Base-by-base conservation (phyloP, 2,797 vertebrate genomes). In the Pelochelys cantorii region DNA sequence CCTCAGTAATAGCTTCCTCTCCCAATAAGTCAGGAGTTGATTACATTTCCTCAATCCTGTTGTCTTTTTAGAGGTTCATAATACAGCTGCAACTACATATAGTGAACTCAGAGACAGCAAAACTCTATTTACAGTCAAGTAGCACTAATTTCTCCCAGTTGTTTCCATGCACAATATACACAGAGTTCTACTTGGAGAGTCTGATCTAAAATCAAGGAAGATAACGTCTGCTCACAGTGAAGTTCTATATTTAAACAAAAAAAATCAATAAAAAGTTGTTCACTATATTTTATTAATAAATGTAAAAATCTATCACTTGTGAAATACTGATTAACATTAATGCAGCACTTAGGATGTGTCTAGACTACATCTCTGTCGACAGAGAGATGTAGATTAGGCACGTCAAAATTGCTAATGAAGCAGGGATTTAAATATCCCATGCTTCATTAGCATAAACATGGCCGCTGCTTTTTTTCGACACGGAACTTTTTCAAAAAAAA, bases 21-120 rank as follows among this genome's bases (percentile, higher is more conserved):
- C 54, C 83, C 42, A 85, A 62, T 79, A 92, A 82, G 55, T 9
- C 34, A 84, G 89, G 15, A 75, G 18, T 87, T 85, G 56, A 85
- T 92, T 92, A 81, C 23, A 27, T 81, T 90, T 92, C 77, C 71
- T 78, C 22, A 84, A 0, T 65, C 92, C 56, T 59, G 54, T 31
- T 74, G 22, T 8, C n/a, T 68, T 68, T 34, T 4, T n/a, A 34
- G 65, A 34, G 10, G n/a, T 77, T 92, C 60, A 25, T 75, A 71
- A 85, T 89, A 78, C 37, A 93, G 48, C 14, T 91, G 5, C 82
- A 85, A 17, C 37, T 93, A 42, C n/a, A 56, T 85, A 48, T 74
- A 84, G 31, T 34, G 89, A 59, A 52, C n/a, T 86, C 54, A 37
- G 71, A 87, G 90, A 22, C 48, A 74, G 14, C 54, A 84, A 78